A percentile compares a stretch with the other conserved stretches of the same genome.
Conservation (phyloP, 2,113 vertebrate species). For the Dicrurus megarhynchus region DNA sequence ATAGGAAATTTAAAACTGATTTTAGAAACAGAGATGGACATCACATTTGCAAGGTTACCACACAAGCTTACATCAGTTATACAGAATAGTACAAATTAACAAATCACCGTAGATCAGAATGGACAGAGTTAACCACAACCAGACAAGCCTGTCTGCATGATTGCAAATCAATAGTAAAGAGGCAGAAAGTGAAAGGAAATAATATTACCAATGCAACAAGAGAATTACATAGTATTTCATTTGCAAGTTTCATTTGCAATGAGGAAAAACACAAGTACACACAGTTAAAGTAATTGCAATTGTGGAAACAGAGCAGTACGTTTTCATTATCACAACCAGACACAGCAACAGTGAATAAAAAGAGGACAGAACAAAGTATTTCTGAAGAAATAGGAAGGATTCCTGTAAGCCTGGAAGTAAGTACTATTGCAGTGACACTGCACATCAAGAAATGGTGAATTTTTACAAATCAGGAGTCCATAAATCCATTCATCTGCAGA, state of each 20-base stretch:
- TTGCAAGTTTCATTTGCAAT: neutral
- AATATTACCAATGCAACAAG: neutral
- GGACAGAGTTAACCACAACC: neutral
- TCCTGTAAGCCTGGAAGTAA: neutral
- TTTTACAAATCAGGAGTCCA: neutral
- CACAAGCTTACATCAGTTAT: neutral
- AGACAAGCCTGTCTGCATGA: neutral
- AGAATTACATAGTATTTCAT: rapidly evolving
- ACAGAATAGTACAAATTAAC: neutral
- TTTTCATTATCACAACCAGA: neutral
- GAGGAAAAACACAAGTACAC: neutral
- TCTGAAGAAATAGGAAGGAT: neutral
- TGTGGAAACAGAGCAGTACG: neutral
- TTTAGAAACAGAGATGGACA: neutral
- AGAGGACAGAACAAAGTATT: neutral
- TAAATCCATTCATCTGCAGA: neutral
- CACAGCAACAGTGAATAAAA: neutral
- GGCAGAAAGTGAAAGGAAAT: neutral
- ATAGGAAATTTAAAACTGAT: neutral
- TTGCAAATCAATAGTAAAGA: neutral
- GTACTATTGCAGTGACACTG: neutral
- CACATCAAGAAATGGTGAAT: neutral
- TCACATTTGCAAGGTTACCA: neutral
- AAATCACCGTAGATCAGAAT: neutral
- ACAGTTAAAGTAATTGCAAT: neutral